Conservation (phyloP, 2,888 invertebrate species). For the Lepidocyrtoides sp. region DNA sequence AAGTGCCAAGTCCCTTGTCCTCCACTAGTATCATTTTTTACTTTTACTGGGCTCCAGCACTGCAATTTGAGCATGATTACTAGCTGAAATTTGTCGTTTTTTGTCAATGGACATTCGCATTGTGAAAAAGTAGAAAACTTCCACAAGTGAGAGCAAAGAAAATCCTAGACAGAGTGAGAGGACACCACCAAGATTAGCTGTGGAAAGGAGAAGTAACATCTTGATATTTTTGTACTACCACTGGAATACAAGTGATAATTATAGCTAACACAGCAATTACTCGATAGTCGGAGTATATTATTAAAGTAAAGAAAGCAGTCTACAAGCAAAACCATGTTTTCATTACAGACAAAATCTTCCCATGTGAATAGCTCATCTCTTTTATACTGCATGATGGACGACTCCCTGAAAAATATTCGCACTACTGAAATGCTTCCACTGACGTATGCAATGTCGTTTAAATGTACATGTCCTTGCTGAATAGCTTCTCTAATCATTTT, state of each 20-base stretch:
- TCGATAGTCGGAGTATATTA: too few species aligned
- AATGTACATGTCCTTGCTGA: constrained; percentile 76
- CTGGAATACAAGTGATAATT: too few species aligned
- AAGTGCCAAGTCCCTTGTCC: too few species aligned
- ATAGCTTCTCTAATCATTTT: constrained; percentile 84
- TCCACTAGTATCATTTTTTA: not conserved
- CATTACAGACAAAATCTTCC: constrained; percentile 85
- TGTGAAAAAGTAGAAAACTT: constrained; percentile 83
- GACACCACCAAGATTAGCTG: constrained; percentile 83
- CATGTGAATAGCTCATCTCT: constrained; percentile 84
- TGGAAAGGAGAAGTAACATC: constrained; percentile 8
- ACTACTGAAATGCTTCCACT: constrained; percentile 84
- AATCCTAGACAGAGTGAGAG: constrained; percentile 83
- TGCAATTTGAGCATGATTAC: constrained; percentile 10
- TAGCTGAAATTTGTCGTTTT: constrained; percentile 42
- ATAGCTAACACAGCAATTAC: too few species aligned
- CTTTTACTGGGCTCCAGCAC: not conserved
- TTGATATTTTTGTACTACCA: too few species aligned
- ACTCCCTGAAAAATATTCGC: constrained; percentile 83
- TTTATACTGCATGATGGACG: constrained; percentile 84
- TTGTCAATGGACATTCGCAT: constrained; percentile 76
- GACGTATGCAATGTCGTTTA: constrained; percentile 84
- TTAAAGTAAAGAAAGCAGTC: too few species aligned
- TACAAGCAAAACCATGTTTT: too few species aligned
- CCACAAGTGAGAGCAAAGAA: constrained; percentile 81